Percentiles rank a stretch among this genome's conserved stretches.
phyloP scores from a whole-genome alignment of 2,888 invertebrate species.

The Aphrophora alni region DNA sequence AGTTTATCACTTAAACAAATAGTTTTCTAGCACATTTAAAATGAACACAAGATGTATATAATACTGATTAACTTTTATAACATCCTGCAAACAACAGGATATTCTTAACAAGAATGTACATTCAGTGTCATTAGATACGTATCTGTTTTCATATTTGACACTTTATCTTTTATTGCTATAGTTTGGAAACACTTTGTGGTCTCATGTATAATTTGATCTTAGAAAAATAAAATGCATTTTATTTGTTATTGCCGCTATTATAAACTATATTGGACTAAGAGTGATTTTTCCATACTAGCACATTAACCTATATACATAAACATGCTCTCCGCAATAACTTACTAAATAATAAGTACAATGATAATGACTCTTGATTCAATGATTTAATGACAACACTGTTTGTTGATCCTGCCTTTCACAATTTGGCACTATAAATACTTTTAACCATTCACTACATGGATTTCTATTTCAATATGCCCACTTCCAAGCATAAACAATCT shows the following conservation, averaged over 20 bases:
- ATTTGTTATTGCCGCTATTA: not conserved
- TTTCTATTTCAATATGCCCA: not conserved
- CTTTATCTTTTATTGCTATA: not conserved
- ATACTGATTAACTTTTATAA: constrained; percentile 30
- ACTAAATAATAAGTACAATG: constrained; percentile 31
- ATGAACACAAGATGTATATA: constrained; percentile 34
- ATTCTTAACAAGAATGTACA: not conserved
- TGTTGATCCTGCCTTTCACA: not conserved
- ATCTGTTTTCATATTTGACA: not conserved
- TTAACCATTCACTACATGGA: not conserved
- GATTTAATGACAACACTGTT: not conserved
- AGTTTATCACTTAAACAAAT: not conserved
- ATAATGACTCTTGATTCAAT: not conserved
- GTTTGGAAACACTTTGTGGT: not conserved
- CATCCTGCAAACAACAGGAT: constrained; percentile 7
- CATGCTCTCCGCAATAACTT: constrained; percentile 27
- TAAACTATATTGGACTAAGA: not conserved
- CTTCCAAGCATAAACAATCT: not conserved
- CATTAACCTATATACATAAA: not conserved
- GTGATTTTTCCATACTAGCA: not conserved
- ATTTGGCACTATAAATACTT: constrained; percentile 1
- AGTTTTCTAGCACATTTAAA: constrained; percentile 20
- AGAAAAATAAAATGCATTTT: not conserved
- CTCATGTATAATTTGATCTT: not conserved
- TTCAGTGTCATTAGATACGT: not conserved